Evolutionary conservation across 1,140 invertebrate genomes (phyloP), one percentile per base, ranked within the genome.

Genomic region (Nilaparvata lugens): DNA sequence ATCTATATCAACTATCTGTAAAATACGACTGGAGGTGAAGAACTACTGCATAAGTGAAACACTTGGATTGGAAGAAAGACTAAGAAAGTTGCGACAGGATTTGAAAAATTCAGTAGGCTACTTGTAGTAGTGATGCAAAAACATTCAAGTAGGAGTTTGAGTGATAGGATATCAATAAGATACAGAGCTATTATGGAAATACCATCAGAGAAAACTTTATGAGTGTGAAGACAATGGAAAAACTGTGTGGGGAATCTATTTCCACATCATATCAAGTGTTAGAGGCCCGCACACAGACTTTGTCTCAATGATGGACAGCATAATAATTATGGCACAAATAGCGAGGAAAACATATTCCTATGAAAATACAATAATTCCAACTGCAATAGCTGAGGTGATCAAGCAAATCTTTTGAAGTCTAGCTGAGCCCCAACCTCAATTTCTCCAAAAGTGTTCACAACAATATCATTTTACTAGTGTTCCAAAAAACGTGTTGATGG

Each of bases 381-480:
- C 1, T 16, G 43, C 6, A 16, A 31, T 48, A 2, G 42, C 51
- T 16, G 57, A 58, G 7, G 42, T 24, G 9, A 58, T 58, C 1
- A 58, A 58, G 16, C 57, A 23, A n/a, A 51, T 58, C 23, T 58
- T 48, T 51, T 24, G 45, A 58, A 48, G 31, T 31, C 35, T 58
- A 31, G 18, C 57, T 18, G 19, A 55, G 11, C 51, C 57, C 9
- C 24, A 56, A 13, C 57, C n/a, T n/a, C n/a, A n/a, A n/a, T n/a
- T 58, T 1, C n/a, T 58, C 4, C 2, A 59, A 55, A 52, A 62
- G 19, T 67, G 67, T 58, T 25, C 62, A 2, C 13, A 62, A 68
- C 58, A 56, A 35, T 42, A 40, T 65, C 38, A n/a, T n/a, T n/a
- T n/a, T n/a, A n/a, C n/a, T n/a, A n/a, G n/a, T n/a, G n/a, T n/a